Conservation (phyloP, 2,797 vertebrate species). For the Anguilla megastoma region DNA sequence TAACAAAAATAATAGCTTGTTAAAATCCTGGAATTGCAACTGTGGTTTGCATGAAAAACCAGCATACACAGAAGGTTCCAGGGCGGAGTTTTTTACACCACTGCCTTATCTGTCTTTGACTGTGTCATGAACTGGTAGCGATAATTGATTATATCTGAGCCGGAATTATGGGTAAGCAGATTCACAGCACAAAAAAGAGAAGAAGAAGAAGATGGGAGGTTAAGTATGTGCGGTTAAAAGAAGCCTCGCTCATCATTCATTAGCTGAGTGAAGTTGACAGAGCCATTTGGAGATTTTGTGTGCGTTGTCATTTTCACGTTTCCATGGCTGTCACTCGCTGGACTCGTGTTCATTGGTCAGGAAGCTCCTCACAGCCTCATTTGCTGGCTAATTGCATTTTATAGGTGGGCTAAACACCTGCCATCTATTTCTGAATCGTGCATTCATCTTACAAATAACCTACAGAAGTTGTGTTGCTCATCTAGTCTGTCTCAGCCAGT, state of each 20-base stretch:
- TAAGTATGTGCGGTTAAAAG: constrained; percentile 44
- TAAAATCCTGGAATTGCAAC: too few relatives aligned
- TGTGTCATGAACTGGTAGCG: neutral
- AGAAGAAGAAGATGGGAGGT: constrained; percentile 35
- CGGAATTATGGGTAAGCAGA: neutral
- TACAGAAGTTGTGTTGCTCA: constrained; percentile 69
- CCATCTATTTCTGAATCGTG: constrained; percentile 78
- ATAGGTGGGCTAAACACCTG: constrained; percentile 82
- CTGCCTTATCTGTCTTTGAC: neutral
- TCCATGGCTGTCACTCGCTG: constrained; percentile 68
- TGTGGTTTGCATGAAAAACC: too few relatives aligned
- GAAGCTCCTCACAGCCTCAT: constrained; percentile 84
- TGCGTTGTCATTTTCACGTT: constrained; percentile 72
- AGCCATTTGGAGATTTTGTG: constrained; percentile 63
- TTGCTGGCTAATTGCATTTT: constrained; percentile 94
- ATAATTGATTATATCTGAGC: neutral
- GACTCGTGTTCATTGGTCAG: constrained; percentile 77
- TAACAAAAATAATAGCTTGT: too few relatives aligned
- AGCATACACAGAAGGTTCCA: too few relatives aligned
- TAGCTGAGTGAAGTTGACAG: constrained; percentile 55
- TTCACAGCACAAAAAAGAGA: constrained; percentile 31
- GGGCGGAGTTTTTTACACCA: too few relatives aligned
- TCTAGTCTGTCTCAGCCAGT: constrained; percentile 55
- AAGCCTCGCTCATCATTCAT: constrained; percentile 65
- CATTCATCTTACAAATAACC: constrained; percentile 82